phyloP scores from a whole-genome alignment of 2,797 vertebrate genomes.

The Nannoperca australis region DNA sequence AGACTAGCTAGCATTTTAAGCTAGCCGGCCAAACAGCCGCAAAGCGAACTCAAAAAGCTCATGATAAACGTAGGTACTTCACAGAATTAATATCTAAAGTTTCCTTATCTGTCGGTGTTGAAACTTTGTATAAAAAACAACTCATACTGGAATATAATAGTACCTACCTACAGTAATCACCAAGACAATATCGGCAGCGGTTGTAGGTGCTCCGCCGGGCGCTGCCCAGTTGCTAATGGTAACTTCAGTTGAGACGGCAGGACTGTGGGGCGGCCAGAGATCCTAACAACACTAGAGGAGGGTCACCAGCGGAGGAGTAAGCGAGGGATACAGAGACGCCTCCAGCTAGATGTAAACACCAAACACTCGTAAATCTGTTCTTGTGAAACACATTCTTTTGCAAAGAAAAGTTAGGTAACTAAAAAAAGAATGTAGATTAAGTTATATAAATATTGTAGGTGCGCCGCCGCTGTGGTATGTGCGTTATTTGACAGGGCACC shows the following conservation, averaged over 20 bases:
- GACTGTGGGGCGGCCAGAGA: constrained; percentile 27
- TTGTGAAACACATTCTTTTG: background rate
- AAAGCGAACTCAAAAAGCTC: constrained; percentile 21
- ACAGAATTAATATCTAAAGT: background rate
- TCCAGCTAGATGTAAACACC: background rate
- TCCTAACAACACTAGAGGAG: constrained; percentile 24
- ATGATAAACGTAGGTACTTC: background rate
- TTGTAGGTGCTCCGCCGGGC: constrained; percentile 56
- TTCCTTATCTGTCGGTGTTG: accelerated
- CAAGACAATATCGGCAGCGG: constrained; percentile 44
- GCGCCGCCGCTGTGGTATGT: background rate
- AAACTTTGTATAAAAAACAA: background rate
- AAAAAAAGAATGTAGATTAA: background rate
- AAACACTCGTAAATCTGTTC: background rate
- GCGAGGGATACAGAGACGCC: background rate
- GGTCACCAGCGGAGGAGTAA: background rate
- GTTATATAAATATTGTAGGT: too few relatives aligned
- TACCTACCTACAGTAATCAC: constrained; percentile 47
- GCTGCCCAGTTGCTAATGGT: constrained; percentile 81
- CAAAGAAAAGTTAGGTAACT: background rate
- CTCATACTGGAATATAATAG: background rate
- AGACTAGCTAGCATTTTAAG: constrained; percentile 62
- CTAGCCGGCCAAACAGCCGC: constrained; percentile 63
- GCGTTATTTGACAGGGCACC: background rate
- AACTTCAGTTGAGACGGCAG: constrained; percentile 59